Conservation (phyloP, 2,113 vertebrate genomes). For the Lepisosteus oculatus region DNA sequence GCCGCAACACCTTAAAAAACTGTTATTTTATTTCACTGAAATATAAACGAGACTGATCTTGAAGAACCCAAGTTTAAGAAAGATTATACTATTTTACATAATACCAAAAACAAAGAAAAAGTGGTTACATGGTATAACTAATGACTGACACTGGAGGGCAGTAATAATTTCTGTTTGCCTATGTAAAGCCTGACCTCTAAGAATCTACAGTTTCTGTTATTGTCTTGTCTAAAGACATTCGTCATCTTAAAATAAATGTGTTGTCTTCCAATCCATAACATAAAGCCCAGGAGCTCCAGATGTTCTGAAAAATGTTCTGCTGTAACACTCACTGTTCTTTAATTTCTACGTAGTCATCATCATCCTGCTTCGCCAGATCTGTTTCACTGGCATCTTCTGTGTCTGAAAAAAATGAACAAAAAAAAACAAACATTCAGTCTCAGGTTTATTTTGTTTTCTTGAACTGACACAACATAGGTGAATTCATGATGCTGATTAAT, state of each 20-base stretch:
- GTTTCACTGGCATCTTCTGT: constrained; percentile 98
- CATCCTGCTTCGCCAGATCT: constrained; percentile 92
- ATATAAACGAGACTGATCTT: too few species aligned
- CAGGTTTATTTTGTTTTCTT: too few species aligned
- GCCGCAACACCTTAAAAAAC: too few species aligned
- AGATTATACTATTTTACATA: too few species aligned
- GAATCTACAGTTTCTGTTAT: background rate
- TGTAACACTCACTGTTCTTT: constrained; percentile 89
- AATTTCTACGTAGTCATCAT: constrained; percentile 95
- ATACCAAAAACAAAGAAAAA: too few species aligned
- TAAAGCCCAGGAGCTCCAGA: background rate
- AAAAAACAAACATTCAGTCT: too few species aligned
- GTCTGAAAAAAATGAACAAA: constrained; percentile 58
- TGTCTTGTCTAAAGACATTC: background rate
- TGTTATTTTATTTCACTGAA: too few species aligned
- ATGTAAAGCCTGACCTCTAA: constrained; percentile 3
- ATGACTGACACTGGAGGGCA: constrained; percentile 5
- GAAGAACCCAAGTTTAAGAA: too few species aligned
- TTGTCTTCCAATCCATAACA: background rate
- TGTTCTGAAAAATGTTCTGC: too few species aligned
- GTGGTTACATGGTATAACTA: too few species aligned
- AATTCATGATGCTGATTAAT: too few species aligned
- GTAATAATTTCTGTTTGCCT: background rate
- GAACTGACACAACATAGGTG: too few species aligned
- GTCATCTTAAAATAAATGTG: background rate